Percentiles rank a stretch among this genome's conserved stretches.
Conservation (phyloP, 2,797 vertebrate species). For the Hoplostethus atlanticus region DNA sequence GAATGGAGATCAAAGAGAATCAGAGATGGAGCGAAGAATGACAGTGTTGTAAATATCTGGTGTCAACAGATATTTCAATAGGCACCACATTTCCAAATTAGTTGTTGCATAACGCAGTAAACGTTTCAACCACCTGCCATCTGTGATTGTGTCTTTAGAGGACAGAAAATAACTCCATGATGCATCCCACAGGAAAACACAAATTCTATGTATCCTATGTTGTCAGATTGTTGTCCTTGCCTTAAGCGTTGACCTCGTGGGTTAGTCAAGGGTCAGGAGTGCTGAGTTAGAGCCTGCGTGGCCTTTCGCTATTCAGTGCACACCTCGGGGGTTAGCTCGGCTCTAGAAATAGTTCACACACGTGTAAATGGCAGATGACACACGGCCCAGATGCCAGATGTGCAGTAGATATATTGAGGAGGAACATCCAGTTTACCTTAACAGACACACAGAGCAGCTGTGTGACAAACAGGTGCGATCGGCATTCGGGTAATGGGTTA, state of each 20-base stretch:
- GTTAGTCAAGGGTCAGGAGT: conserved; percentile 37
- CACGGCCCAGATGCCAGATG: conserved; percentile 20
- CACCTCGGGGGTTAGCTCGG: conserved; percentile 27
- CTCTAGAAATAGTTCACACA: conserved; percentile 52
- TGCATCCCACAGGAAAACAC: not conserved
- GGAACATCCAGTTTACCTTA: conserved; percentile 2
- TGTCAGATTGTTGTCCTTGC: not conserved
- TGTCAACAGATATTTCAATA: not conserved
- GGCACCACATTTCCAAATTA: too few relatives aligned
- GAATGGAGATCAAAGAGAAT: conserved; percentile 16
- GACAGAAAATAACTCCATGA: not conserved
- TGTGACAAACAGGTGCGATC: not conserved
- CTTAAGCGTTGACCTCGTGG: conserved; percentile 2
- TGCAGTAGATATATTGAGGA: conserved; percentile 11
- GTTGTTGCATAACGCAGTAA: not conserved
- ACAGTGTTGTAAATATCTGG: not conserved
- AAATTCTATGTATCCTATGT: not conserved
- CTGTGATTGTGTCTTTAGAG: not conserved
- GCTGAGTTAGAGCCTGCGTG: conserved; percentile 49
- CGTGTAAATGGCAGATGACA: conserved; percentile 41
- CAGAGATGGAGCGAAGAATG: not conserved
- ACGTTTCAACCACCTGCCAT: not conserved
- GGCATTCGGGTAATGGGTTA: not conserved
- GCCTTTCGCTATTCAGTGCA: conserved; percentile 12
- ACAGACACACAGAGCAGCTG: not conserved